Evolutionary conservation across 2,888 invertebrate species (phyloP).

Genomic region (Aphelenchoides bicaudatus): DNA sequence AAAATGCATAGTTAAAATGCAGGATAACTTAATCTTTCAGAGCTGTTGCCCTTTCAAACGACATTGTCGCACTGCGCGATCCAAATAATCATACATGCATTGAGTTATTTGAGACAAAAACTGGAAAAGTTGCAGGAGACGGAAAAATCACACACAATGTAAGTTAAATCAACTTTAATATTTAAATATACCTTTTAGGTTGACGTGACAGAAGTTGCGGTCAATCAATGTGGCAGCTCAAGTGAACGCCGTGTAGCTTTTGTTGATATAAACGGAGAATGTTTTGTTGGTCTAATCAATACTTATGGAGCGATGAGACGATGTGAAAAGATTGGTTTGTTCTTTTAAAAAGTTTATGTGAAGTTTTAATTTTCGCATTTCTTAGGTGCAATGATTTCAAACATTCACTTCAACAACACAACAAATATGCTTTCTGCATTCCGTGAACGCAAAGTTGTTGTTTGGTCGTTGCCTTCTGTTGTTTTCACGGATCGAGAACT

Average conservation of each 20-base stretch:
- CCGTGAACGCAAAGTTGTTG: constrained; percentile 72
- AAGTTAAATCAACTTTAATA: constrained; percentile 15
- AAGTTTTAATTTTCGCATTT: constrained; percentile 3
- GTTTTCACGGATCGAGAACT: constrained; percentile 73
- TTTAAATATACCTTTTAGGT: constrained; percentile 62
- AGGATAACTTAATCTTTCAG: constrained; percentile 77
- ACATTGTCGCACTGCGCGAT: constrained; percentile 81
- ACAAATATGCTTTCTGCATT: constrained; percentile 68
- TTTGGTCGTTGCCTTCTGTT: constrained; percentile 78
- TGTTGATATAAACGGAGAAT: constrained; percentile 81
- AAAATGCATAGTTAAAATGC: too few species aligned
- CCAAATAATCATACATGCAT: constrained; percentile 76
- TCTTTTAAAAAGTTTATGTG: not conserved
- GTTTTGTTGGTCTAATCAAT: constrained; percentile 73
- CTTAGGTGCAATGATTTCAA: constrained; percentile 69
- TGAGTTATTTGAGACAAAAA: constrained; percentile 74
- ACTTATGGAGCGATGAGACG: constrained; percentile 69
- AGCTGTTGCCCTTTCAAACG: constrained; percentile 77
- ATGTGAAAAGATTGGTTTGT: constrained; percentile 73
- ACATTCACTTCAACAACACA: constrained; percentile 72
- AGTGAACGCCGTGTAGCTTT: constrained; percentile 79
- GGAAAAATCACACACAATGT: constrained; percentile 73
- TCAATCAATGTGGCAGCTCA: constrained; percentile 76
- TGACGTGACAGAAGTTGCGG: constrained; percentile 75
- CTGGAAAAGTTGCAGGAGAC: constrained; percentile 73